phyloP scores from a whole-genome alignment of 2,113 vertebrate species.

The Charina bottae region DNA sequence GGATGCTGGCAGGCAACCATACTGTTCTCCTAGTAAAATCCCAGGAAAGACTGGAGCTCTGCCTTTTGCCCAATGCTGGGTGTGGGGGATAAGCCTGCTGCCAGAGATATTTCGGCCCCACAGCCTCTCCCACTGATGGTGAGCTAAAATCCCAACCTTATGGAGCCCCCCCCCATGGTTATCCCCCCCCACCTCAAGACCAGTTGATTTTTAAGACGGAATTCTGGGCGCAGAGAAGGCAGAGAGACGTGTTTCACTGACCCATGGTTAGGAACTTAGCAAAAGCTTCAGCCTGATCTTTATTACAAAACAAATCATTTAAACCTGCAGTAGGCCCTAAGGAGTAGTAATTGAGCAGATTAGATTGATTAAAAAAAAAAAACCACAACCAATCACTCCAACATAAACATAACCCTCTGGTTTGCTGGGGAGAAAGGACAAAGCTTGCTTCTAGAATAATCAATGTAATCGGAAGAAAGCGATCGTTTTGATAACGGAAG shows the following conservation, averaged over 20 bases:
- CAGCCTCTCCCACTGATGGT: too few species aligned
- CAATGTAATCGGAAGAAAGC: background rate
- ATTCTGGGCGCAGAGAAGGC: background rate
- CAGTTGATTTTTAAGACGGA: conserved; percentile 18
- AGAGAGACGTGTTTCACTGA: background rate
- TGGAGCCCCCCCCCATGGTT: too few species aligned
- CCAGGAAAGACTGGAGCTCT: too few species aligned
- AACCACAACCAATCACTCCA: background rate
- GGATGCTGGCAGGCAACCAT: too few species aligned
- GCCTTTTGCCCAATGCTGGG: too few species aligned
- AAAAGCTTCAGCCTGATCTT: background rate
- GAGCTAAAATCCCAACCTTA: too few species aligned
- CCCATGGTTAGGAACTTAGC: background rate
- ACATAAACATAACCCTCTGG: background rate
- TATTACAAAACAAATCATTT: background rate
- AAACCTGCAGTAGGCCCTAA: background rate
- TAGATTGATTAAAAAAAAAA: too few species aligned
- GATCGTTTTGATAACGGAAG: background rate
- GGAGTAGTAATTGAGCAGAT: background rate
- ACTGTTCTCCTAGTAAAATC: too few species aligned
- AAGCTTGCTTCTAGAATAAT: background rate
- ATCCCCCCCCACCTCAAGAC: too few species aligned
- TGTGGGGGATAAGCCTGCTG: too few species aligned
- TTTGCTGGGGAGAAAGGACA: background rate
- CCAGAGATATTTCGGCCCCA: too few species aligned